Conservation (phyloP, 2,797 vertebrate genomes). For the Falco concolor region DNA sequence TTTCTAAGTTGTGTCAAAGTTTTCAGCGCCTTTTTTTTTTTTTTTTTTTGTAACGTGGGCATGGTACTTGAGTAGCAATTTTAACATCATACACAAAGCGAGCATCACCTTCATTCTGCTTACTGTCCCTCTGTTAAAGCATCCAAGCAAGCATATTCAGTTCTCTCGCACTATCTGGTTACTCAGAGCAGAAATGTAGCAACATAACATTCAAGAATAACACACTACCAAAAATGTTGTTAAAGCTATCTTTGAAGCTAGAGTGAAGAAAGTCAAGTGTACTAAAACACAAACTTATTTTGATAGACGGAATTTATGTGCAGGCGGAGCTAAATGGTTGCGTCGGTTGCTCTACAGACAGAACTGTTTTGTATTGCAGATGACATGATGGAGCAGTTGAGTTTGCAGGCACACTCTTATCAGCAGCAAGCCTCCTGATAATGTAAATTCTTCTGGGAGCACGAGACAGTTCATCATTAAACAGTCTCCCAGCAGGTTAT, state of each 20-base stretch:
- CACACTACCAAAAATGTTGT: neutral
- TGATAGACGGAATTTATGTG: neutral
- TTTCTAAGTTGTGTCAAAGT: neutral
- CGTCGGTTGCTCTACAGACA: neutral
- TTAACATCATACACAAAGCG: neutral
- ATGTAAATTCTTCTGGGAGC: slow-evolving; percentile 34
- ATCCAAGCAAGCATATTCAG: neutral
- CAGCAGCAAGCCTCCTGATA: slow-evolving; percentile 45
- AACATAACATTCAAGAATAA: neutral
- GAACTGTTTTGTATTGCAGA: slow-evolving; percentile 11
- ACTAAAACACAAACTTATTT: neutral
- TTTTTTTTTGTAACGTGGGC: neutral
- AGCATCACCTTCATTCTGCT: neutral
- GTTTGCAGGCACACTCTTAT: slow-evolving; percentile 37
- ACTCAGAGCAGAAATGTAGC: neutral
- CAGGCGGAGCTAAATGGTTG: neutral
- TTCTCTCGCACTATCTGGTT: neutral
- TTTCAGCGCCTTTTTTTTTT: neutral
- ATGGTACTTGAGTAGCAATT: neutral
- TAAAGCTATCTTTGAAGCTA: neutral
- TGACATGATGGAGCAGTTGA: slow-evolving; percentile 11
- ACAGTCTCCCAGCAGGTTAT: slow-evolving; percentile 37
- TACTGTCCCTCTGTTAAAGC: neutral
- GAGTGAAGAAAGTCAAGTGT: neutral
- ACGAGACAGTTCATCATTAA: slow-evolving; percentile 22